Base-by-base conservation (phyloP, 2,113 vertebrate genomes). In the Melanostigma gelatinosum region DNA sequence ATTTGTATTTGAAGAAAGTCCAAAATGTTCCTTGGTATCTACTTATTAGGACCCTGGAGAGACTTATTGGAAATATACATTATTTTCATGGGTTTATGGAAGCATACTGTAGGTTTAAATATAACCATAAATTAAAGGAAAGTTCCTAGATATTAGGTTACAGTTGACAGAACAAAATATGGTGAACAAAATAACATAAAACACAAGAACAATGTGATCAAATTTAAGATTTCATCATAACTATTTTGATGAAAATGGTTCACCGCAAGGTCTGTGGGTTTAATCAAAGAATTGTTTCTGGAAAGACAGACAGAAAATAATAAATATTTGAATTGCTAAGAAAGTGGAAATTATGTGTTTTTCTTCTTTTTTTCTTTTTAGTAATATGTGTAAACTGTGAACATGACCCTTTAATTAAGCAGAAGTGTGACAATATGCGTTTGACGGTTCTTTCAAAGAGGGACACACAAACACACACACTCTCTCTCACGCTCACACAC, bases 1-100 rank as follows among this genome's bases (percentile, higher is more conserved):
- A 52, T 63, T 77, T 80, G 20, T 55, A 36, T 55, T 69, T 46
- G 1, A 38, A n/a, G 3, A 67, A 61, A 54, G 44, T 44, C 27
- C 1, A 4, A 61, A 32, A 2, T 57, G 29, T 16, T 54, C 4
- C 36, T 57, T 66, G 40, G 32, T 32, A 27, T 44, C 20, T 16
- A 34, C 24, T 3, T n/a, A 34, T 20, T n/a, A 32, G 16, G n/a
- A 32, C 12, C 9, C 18, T 8, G 1, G 4, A 20, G 54, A 69
- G 13, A 62, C n/a, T 7, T 34, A 4, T 16, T 65, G 16, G 38
- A 65, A 42, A 36, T 24, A 16, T 0, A 44, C 54, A 68, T 46
- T 0, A 29, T 71, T 62, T 32, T 0, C 24, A 24, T 52, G 9
- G 1, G 7, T 65, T 57, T 27, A 6, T n/a, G 3, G 65, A 9